Percentiles rank a stretch among this genome's conserved stretches.
Evolutionary conservation across 2,888 invertebrate genomes (phyloP).

Genomic region (Cheilosia grossa): DNA sequence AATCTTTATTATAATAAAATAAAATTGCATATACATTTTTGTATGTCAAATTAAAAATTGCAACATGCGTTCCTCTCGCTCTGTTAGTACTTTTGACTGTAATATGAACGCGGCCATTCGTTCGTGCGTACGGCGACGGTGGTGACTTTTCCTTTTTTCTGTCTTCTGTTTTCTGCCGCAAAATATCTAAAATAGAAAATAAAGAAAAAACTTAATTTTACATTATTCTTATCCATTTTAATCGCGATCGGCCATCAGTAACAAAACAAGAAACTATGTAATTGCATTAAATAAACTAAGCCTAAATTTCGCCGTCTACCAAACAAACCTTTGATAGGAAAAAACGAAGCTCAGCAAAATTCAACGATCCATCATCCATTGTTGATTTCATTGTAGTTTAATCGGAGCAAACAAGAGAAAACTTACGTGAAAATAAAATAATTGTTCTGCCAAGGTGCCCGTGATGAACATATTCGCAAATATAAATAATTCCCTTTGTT

Average conservation of each 20-base stretch:
- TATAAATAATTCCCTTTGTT: conserved; percentile 52
- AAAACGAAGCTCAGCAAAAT: conserved; percentile 28
- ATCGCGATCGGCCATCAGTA: conserved; percentile 18
- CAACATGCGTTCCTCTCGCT: too few species aligned
- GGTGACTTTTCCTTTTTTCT: conserved; percentile 60
- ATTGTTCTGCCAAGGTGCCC: conserved; percentile 45
- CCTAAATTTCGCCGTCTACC: not conserved
- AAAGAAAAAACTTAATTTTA: conserved; percentile 38
- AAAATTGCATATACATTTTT: too few species aligned
- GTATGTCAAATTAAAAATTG: too few species aligned
- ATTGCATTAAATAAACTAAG: not conserved
- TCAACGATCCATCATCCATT: conserved; percentile 51
- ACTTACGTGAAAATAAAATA: conserved; percentile 43
- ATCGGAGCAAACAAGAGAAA: conserved; percentile 59
- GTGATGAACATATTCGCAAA: conserved; percentile 44
- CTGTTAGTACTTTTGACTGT: too few species aligned
- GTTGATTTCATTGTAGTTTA: conserved; percentile 64
- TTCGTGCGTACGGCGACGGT: conserved; percentile 53
- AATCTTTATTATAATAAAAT: too few species aligned
- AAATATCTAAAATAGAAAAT: conserved; percentile 60
- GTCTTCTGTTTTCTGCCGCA: conserved; percentile 61
- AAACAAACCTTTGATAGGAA: conserved; percentile 28
- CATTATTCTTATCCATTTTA: conserved; percentile 27
- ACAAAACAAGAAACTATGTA: conserved; percentile 35
- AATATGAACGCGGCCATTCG: conserved; percentile 31